phyloP scores from a whole-genome alignment of 2,888 invertebrate genomes.

The Sialis fuliginosa region DNA sequence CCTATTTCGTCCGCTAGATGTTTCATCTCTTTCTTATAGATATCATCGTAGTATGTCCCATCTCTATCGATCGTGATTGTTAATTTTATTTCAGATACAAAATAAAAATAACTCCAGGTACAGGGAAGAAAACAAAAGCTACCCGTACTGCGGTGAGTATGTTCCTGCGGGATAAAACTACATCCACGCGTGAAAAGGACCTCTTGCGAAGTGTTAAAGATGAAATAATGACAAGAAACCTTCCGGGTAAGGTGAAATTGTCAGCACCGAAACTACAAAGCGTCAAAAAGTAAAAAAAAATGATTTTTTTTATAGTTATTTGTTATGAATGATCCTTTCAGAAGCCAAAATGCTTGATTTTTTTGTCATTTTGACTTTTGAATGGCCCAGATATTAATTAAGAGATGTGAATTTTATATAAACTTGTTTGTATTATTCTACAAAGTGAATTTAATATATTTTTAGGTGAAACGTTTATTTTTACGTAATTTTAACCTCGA shows the following conservation, averaged over 20 bases:
- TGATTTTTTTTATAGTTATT: background rate
- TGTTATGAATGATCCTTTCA: too few species aligned
- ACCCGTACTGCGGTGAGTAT: slow-evolving; percentile 79
- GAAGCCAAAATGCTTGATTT: too few species aligned
- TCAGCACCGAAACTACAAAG: slow-evolving; percentile 70
- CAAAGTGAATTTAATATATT: too few species aligned
- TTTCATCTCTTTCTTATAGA: too few species aligned
- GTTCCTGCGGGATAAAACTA: slow-evolving; percentile 66
- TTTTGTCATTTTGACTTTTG: too few species aligned
- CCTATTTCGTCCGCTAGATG: background rate
- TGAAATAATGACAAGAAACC: slow-evolving; percentile 78
- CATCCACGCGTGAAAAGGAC: slow-evolving; percentile 67
- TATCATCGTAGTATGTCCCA: too few species aligned
- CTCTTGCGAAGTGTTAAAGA: slow-evolving; percentile 84
- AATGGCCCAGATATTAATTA: too few species aligned
- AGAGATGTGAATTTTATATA: too few species aligned
- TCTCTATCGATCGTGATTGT: background rate
- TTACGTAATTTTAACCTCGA: too few species aligned
- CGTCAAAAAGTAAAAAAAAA: slow-evolving; percentile 34
- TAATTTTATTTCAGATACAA: slow-evolving; percentile 50
- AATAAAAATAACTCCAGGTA: slow-evolving; percentile 89
- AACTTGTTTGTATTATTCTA: too few species aligned
- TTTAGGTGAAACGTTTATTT: too few species aligned
- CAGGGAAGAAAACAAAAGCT: slow-evolving; percentile 86
- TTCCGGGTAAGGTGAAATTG: slow-evolving; percentile 94